Conservation (phyloP, 1,140 invertebrate species). For the Drosophila littoralis region DNA sequence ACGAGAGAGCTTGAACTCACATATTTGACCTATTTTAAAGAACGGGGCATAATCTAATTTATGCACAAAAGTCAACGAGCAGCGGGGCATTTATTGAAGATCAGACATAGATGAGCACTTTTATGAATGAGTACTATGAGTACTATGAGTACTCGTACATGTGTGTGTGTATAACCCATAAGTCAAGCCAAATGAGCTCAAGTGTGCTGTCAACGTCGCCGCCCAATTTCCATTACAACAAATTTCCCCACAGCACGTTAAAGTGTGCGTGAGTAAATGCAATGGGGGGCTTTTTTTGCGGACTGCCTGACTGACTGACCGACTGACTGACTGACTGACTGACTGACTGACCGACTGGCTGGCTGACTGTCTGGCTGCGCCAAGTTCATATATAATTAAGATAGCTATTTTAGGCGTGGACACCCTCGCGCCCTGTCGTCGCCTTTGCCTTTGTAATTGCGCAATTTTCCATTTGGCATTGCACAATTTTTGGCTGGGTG, state of each 20-base stretch:
- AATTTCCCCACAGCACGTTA: not conserved
- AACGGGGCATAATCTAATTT: slow-evolving; percentile 37
- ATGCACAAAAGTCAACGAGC: slow-evolving; percentile 16
- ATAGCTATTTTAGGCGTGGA: slow-evolving; percentile 58
- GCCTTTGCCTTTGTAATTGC: slow-evolving; percentile 48
- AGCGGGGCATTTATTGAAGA: slow-evolving; percentile 1
- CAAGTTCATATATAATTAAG: slow-evolving; percentile 78
- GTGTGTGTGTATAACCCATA: slow-evolving; percentile 6
- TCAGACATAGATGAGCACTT: slow-evolving; percentile 9
- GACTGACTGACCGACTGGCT: not conserved
- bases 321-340: not conserved
- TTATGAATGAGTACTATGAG: slow-evolving; percentile 25
- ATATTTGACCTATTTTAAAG: slow-evolving; percentile 41
- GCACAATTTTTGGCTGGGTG: slow-evolving; percentile 32
- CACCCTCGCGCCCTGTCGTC: slow-evolving; percentile 6
- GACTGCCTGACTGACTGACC: not conserved
- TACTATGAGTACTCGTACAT: not conserved
- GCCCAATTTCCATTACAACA: slow-evolving; percentile 20
- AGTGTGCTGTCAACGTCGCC: slow-evolving; percentile 49
- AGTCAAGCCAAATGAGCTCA: slow-evolving; percentile 62
- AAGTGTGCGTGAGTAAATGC: slow-evolving; percentile 43
- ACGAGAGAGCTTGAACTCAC: slow-evolving; percentile 36
- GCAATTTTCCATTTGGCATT: slow-evolving; percentile 54
- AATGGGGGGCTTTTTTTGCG: slow-evolving; percentile 13
- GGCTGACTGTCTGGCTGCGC: slow-evolving; percentile 35